Evolutionary conservation across 2,888 invertebrate species (phyloP).

Genomic region (Linyphia triangularis): DNA sequence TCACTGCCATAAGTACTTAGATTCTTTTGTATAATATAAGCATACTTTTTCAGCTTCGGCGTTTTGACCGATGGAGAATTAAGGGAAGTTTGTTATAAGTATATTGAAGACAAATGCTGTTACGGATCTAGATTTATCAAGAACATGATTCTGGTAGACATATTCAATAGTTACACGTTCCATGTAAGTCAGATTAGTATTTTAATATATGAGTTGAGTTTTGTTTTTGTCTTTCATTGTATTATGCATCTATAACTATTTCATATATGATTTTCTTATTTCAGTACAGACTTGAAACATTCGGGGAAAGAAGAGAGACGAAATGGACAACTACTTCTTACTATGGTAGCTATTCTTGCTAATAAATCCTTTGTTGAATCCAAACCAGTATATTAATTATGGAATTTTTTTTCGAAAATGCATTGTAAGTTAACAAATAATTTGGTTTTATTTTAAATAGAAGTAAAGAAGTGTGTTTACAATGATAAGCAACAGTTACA

Average conservation of each 20-base stretch:
- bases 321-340: background rate
- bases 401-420: too few relatives aligned
- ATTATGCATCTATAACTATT: background rate
- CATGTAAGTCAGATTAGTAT: conserved; percentile 23
- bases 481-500: too few relatives aligned
- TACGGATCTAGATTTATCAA: conserved; percentile 31
- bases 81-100: conserved; percentile 27
- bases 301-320: background rate
- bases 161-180: conserved; percentile 22
- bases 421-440: too few relatives aligned
- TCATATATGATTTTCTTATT: background rate
- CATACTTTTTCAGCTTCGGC: background rate
- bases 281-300: conserved; percentile 19
- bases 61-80: conserved; percentile 25
- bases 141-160: conserved; percentile 6
- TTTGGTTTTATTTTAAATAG: too few relatives aligned
- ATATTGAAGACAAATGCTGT: conserved; percentile 35
- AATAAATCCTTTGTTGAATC: too few relatives aligned
- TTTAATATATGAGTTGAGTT: too few relatives aligned
- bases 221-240: background rate
- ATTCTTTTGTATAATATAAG: background rate
- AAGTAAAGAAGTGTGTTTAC: too few relatives aligned
- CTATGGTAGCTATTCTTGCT: background rate
- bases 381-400: too few relatives aligned
- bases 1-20: too few relatives aligned